These are phyloP conservation scores for Oncorhynchus gorbuscha DNA, from an alignment of 2,113 vertebrate species.

Conservation along the genomic window DNA sequence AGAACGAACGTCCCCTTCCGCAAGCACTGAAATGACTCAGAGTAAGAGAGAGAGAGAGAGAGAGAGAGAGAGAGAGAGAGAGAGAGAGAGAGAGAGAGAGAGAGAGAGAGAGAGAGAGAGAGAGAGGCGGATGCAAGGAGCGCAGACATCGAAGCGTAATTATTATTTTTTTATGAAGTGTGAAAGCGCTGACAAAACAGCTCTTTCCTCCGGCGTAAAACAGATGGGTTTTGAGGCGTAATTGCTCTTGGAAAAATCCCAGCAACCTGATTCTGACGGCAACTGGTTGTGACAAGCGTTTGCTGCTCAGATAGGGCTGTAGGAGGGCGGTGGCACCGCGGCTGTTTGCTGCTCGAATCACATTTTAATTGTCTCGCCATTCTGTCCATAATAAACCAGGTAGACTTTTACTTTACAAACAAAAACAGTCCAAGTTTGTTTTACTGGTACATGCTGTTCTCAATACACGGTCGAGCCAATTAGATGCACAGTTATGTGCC, in stretches of 20 bases:
- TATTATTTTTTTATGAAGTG: constrained; percentile 46
- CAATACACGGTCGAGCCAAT: not conserved
- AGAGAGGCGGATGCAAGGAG: not conserved
- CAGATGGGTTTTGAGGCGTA: constrained; percentile 43
- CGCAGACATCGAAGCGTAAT: constrained; percentile 17
- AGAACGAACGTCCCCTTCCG: not conserved
- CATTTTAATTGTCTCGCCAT: not conserved
- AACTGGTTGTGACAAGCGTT: constrained; percentile 15
- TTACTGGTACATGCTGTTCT: not conserved
- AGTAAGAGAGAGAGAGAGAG: not conserved
- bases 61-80: no score
- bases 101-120: not conserved
- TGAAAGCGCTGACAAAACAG: constrained; percentile 38
- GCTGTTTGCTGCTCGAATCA: not conserved
- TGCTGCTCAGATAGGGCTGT: not conserved
- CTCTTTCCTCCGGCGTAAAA: constrained; percentile 29
- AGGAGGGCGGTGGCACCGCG: not conserved
- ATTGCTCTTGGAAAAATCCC: constrained; percentile 21
- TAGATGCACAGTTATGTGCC: not conserved
- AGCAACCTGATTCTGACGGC: not conserved
- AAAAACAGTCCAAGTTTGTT: not conserved
- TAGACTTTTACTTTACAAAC: not conserved
- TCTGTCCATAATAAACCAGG: not conserved
- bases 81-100: not conserved
- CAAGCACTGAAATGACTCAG: not conserved